Base-by-base conservation (phyloP, 2,888 invertebrate genomes). In the Ectemnius lituratus region DNA sequence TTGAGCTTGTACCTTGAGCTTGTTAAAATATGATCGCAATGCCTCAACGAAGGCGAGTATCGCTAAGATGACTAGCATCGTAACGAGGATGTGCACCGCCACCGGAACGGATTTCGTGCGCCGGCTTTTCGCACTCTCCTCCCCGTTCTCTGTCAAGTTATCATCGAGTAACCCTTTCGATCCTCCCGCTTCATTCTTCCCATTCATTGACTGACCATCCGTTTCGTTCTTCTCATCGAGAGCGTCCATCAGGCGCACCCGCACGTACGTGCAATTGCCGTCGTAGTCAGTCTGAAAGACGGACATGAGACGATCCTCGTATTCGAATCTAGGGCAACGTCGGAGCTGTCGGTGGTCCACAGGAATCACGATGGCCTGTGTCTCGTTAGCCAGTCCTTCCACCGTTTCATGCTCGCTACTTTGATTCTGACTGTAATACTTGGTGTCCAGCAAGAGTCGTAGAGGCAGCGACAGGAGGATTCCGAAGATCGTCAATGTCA, bases 11-110 rank as follows among this genome's bases (percentile, higher is more conserved):
- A 88, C 88, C 88, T 88, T 86, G 49, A 85, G 81, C 70, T 79
- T 84, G 75, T 84, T 84, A 75, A 88, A 85, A 68, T 87, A 85
- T 72, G 87, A 86, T 69, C 86, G 83, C 52, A 89, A 72, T 58
- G 88, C 87, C 81, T 90, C 89, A 70, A 89, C 84, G 62, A 90
- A 76, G 57, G 89, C 89, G 6, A 85, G 86, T 37, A 89, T 82
- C 47, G 86, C 84, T 20, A 88, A 88, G 46, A 87, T 84, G 62
- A 88, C 77, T 59, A 90, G 85, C 86, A 89, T 88, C 76, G 85
- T 82, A 46, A 87, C 88, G 14, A 90, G 84, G 65, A 89, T 88
- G 68, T 88, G 85, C 67, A 86, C 86, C 28, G 88, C 87, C 45
- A 88, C 82, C 37, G 84, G 84, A 61, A 86, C 74, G 16, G 85